A percentile compares a stretch with the other conserved stretches of the same genome.
These are phyloP conservation scores for Clinocottus analis DNA, from an alignment of 2,113 vertebrate species.

Conservation along the genomic window DNA sequence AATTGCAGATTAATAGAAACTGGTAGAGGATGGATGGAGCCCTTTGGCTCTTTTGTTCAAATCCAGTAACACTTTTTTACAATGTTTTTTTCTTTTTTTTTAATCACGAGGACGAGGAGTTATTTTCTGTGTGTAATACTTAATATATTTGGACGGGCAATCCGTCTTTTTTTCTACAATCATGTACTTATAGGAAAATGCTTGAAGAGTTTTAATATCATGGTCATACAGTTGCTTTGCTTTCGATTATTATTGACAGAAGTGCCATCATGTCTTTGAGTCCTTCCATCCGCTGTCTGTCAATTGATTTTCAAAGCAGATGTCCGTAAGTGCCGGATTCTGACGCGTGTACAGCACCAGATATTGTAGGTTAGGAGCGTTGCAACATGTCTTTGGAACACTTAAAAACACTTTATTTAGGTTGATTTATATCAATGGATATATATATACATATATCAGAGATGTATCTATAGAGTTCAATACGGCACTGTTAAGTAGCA, in stretches of 20 bases:
- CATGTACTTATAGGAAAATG: constrained; percentile 41
- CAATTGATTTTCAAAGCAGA: constrained; percentile 12
- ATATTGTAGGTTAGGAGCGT: constrained; percentile 1
- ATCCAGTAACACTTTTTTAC: constrained; percentile 44
- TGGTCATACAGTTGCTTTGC: constrained; percentile 52
- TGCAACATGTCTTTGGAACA: constrained; percentile 15
- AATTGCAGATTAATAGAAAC: neutral
- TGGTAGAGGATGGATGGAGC: constrained; percentile 13
- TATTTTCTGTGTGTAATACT: constrained; percentile 27
- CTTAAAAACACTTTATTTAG: constrained; percentile 29
- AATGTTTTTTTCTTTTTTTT: constrained; percentile 24
- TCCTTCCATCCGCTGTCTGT: constrained; percentile 6
- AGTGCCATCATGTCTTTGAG: constrained; percentile 54
- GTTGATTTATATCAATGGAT: constrained; percentile 37
- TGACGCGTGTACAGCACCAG: constrained; percentile 10
- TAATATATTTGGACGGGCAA: constrained; percentile 37
- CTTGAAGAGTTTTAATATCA: constrained; percentile 48
- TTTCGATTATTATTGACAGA: constrained; percentile 58
- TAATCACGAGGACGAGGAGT: constrained; percentile 25
- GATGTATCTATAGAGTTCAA: constrained; percentile 57
- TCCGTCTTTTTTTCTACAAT: constrained; percentile 40
- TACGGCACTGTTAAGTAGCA: constrained; percentile 58
- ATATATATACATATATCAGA: constrained; percentile 32
- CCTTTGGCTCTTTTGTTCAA: constrained; percentile 23
- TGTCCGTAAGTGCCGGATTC: constrained; percentile 15